Evolutionary conservation across 2,888 invertebrate species (phyloP).

Genomic region (Caenorhabditis sinica): DNA sequence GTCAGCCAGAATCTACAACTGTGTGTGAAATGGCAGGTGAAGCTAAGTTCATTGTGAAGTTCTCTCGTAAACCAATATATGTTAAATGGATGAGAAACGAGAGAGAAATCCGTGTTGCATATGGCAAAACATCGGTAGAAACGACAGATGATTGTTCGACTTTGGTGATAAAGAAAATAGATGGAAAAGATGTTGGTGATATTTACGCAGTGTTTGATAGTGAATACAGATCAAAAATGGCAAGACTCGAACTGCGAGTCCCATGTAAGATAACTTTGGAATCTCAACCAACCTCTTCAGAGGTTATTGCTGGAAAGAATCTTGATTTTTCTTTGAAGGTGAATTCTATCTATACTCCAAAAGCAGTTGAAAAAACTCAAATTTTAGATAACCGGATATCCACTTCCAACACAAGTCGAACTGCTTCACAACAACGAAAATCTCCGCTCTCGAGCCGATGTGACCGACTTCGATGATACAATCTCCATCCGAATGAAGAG

Average conservation of each 20-base stretch:
- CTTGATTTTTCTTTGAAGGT: slow-evolving; percentile 67
- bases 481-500: slow-evolving; percentile 87
- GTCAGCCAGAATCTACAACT: slow-evolving; percentile 28
- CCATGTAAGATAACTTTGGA: slow-evolving; percentile 64
- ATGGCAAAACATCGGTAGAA: slow-evolving; percentile 63
- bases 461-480: slow-evolving; percentile 81
- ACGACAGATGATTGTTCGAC: slow-evolving; percentile 55
- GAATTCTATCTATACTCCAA: not conserved
- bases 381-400: slow-evolving; percentile 66
- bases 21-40: slow-evolving; percentile 40
- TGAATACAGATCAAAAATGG: slow-evolving; percentile 55
- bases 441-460: slow-evolving; percentile 73
- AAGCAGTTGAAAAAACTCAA: not conserved
- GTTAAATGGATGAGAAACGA: slow-evolving; percentile 64
- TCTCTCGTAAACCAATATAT: slow-evolving; percentile 60
- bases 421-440: slow-evolving; percentile 84
- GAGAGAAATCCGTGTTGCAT: slow-evolving; percentile 57
- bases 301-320: slow-evolving; percentile 73
- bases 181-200: slow-evolving; percentile 77
- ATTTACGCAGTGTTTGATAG: slow-evolving; percentile 68
- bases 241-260: slow-evolving; percentile 61
- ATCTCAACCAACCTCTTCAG: slow-evolving; percentile 1
- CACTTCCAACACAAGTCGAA: slow-evolving; percentile 74
- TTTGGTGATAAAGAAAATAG: slow-evolving; percentile 76
- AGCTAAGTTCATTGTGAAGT: slow-evolving; percentile 41